Evolutionary conservation across 2,797 vertebrate species (phyloP).

Genomic region (Peromyscus aztecus): DNA sequence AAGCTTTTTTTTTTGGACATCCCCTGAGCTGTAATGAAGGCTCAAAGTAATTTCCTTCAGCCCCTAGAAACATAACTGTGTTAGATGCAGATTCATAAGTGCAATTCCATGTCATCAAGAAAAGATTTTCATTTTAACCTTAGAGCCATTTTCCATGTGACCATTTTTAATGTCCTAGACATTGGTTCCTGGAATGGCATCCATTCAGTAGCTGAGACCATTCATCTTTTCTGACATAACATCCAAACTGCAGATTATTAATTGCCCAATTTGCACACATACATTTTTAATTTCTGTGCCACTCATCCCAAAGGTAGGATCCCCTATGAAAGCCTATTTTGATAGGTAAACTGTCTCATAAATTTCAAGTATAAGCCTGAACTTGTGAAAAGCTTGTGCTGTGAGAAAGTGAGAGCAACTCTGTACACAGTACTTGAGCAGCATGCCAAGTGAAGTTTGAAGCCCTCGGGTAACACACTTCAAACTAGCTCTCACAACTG

Average conservation of each 20-base stretch:
- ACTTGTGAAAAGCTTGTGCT: slow-evolving; percentile 1
- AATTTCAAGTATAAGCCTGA: slow-evolving; percentile 1
- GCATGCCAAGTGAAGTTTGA: background rate
- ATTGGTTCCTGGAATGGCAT: slow-evolving; percentile 34
- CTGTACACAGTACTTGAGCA: background rate
- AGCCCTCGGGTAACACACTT: background rate
- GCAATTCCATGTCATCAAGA: background rate
- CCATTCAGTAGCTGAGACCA: background rate
- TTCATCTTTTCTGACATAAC: slow-evolving; percentile 37
- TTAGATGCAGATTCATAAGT: background rate
- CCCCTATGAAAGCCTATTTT: background rate
- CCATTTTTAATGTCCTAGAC: slow-evolving; percentile 5
- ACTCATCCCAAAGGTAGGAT: background rate
- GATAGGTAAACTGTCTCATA: background rate
- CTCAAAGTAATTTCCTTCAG: slow-evolving; percentile 26
- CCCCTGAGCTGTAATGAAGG: background rate
- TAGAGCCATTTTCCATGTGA: slow-evolving; percentile 32
- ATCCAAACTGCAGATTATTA: background rate
- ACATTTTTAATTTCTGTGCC: slow-evolving; percentile 12
- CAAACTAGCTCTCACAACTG: background rate
- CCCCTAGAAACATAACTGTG: background rate
- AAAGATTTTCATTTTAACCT: slow-evolving; percentile 56
- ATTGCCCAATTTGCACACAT: background rate
- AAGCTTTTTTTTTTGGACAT: background rate
- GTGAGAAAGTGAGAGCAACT: slow-evolving; percentile 38